Conservation (phyloP, 2,888 invertebrate genomes). For the Spisula subtruncata region DNA sequence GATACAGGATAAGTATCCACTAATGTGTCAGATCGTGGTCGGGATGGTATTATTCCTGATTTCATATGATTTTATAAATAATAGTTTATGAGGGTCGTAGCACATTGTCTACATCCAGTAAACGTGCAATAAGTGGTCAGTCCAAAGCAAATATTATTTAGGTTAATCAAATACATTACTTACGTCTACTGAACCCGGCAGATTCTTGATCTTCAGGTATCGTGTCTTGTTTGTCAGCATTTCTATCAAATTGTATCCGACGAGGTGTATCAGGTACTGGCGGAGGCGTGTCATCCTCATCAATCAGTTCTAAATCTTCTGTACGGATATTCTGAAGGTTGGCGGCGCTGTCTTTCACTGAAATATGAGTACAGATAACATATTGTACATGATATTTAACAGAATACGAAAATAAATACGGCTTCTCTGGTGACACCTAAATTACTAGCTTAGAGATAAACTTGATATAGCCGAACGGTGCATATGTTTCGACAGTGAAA, state of each 20-base stretch:
- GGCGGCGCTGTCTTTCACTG: slow-evolving; percentile 81
- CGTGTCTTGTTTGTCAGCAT: slow-evolving; percentile 75
- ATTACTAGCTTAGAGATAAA: no score
- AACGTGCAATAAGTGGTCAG: background rate
- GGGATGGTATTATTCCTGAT: no score
- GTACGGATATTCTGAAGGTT: slow-evolving; percentile 70
- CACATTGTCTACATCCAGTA: background rate
- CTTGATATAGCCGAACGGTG: no score
- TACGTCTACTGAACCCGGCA: background rate
- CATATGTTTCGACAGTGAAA: no score
- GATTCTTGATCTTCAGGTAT: slow-evolving; percentile 80
- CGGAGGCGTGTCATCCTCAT: slow-evolving; percentile 79
- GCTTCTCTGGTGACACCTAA: no score
- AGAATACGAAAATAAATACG: no score
- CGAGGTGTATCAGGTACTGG: slow-evolving; percentile 83
- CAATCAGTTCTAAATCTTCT: slow-evolving; percentile 82
- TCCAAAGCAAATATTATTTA: background rate
- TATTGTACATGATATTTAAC: background rate
- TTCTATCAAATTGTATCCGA: slow-evolving; percentile 79
- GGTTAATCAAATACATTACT: background rate
- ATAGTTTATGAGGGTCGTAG: background rate
- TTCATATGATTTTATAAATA: no score
- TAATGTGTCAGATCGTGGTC: no score
- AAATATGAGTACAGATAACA: background rate
- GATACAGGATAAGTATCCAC: no score